Percentiles rank a stretch among this genome's conserved stretches.
phyloP scores from a whole-genome alignment of 2,888 invertebrate species.

The Agapostemon virescens region DNA sequence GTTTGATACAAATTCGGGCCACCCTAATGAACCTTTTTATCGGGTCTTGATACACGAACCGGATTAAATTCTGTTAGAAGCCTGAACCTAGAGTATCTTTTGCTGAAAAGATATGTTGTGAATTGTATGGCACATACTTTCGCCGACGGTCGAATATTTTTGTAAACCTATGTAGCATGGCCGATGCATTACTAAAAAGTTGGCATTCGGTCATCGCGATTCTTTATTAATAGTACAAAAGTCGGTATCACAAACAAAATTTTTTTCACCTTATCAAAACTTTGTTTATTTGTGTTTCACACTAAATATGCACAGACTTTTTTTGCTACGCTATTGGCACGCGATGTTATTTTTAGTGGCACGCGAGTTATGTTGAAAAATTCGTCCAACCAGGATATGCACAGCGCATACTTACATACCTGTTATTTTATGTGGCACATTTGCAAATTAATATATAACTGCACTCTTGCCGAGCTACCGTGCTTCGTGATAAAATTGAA shows the following conservation, averaged over 20 bases:
- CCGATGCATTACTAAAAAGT: background rate
- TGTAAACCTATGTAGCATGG: background rate
- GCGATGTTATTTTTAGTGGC: constrained; percentile 31
- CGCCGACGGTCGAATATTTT: background rate
- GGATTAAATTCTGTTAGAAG: background rate
- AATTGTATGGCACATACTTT: background rate
- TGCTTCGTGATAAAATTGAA: background rate
- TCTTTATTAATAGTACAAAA: background rate
- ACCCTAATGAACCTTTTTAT: constrained; percentile 4
- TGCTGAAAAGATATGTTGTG: background rate
- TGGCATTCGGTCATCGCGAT: background rate
- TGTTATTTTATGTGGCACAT: background rate
- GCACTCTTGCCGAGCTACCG: background rate
- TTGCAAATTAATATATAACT: constrained; percentile 1
- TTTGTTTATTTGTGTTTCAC: constrained; percentile 15
- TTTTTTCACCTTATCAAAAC: background rate
- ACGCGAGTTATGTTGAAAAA: constrained; percentile 7
- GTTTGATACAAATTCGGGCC: constrained; percentile 3
- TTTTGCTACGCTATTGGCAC: constrained; percentile 30
- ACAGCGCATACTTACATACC: background rate
- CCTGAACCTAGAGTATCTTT: background rate
- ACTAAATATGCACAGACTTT: constrained; percentile 15
- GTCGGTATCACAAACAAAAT: background rate
- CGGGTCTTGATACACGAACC: background rate
- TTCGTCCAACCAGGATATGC: background rate